phyloP scores from a whole-genome alignment of 1,140 invertebrate genomes.

The Panagrolaimus sp. region DNA sequence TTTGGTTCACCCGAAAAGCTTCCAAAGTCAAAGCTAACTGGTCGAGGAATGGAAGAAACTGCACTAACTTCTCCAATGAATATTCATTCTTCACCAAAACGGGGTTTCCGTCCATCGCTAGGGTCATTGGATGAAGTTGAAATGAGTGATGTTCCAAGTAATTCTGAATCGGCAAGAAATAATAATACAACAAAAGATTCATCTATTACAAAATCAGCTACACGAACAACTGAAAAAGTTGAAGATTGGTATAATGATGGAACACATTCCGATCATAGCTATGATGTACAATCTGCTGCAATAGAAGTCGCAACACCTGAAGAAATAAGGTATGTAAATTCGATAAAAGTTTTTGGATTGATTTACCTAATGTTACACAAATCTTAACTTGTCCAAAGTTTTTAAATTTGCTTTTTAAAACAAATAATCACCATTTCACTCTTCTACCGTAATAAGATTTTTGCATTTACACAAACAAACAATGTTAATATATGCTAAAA shows the following conservation, averaged over 20 bases:
- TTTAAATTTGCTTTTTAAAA: no score
- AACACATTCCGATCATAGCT: conserved; percentile 8
- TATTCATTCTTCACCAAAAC: no score
- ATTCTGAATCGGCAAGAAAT: background rate
- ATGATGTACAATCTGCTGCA: conserved; percentile 1
- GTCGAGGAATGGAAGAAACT: background rate
- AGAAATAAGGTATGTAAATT: background rate
- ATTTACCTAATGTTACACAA: no score
- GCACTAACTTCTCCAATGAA: background rate
- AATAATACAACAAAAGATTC: no score
- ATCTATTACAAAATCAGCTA: no score
- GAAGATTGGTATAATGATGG: conserved; percentile 6
- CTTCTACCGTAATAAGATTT: no score
- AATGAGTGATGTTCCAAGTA: background rate
- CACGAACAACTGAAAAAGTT: background rate
- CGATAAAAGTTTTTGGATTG: no score
- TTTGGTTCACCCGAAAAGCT: background rate
- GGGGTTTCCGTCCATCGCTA: background rate
- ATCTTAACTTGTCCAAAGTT: no score
- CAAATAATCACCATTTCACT: no score
- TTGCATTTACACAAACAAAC: no score
- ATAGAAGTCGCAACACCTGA: background rate
- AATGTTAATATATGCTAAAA: no score
- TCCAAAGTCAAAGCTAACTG: background rate
- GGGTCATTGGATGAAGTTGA: background rate